Conservation (phyloP, 2,888 invertebrate genomes). For the Morpho achilles region DNA sequence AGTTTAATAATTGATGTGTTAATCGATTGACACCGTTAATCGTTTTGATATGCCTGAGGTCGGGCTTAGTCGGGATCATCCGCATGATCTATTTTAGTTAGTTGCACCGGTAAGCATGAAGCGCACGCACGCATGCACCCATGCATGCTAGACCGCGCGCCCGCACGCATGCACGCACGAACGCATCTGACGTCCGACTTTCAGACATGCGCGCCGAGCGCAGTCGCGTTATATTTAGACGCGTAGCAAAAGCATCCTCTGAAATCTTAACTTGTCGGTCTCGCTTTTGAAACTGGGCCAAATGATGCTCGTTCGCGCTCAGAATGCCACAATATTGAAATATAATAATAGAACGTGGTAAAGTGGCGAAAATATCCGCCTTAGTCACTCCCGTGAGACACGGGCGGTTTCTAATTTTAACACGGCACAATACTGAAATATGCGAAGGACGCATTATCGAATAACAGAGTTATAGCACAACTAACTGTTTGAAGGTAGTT, state of each 20-base stretch:
- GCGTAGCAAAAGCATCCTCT: slow-evolving; percentile 70
- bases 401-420: slow-evolving; percentile 59
- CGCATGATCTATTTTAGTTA: slow-evolving; percentile 53
- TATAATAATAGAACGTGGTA: slow-evolving; percentile 72
- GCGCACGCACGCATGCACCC: slow-evolving; percentile 15
- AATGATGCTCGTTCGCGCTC: slow-evolving; percentile 70
- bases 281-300: slow-evolving; percentile 78
- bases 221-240: slow-evolving; percentile 63
- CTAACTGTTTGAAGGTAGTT: not conserved
- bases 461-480: slow-evolving; percentile 18
- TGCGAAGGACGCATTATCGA: slow-evolving; percentile 52
- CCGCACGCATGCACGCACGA: slow-evolving; percentile 17
- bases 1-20: no score
- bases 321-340: slow-evolving; percentile 77
- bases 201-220: slow-evolving; percentile 32
- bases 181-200: slow-evolving; percentile 26
- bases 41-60: slow-evolving; percentile 15
- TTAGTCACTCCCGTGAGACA: slow-evolving; percentile 66
- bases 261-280: slow-evolving; percentile 71
- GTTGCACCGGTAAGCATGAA: slow-evolving; percentile 33
- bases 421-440: slow-evolving; percentile 60
- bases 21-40: not conserved
- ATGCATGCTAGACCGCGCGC: slow-evolving; percentile 33
- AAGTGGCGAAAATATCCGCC: slow-evolving; percentile 69
- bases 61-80: slow-evolving; percentile 22